A percentile compares a stretch with the other conserved stretches of the same genome.
Conservation (phyloP, 2,888 invertebrate species). For the Oasisia sp. region DNA sequence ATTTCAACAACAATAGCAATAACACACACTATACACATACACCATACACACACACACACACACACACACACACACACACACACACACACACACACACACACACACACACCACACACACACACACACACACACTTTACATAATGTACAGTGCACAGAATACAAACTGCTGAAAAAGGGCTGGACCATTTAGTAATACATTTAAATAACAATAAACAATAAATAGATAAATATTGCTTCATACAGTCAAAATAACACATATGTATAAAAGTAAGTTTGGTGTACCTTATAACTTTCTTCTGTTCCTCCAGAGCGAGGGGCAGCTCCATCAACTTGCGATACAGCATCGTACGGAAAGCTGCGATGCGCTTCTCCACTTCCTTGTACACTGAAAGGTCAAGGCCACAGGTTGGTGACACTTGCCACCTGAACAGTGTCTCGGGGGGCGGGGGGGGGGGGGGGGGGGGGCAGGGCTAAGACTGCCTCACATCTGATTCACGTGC, state of each 20-base stretch:
- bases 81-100: too few species aligned
- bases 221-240: too few species aligned
- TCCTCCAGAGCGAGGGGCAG: conserved; percentile 93
- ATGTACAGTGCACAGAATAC: too few species aligned
- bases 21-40: too few species aligned
- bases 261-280: conserved; percentile 28
- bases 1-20: background rate
- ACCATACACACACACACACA: too few species aligned
- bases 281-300: conserved; percentile 92
- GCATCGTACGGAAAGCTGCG: conserved; percentile 79
- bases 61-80: too few species aligned
- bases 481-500: background rate
- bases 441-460: background rate
- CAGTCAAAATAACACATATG: too few species aligned
- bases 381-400: conserved; percentile 72
- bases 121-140: too few species aligned
- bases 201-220: too few species aligned
- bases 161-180: too few species aligned
- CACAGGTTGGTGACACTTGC: background rate
- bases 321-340: conserved; percentile 85
- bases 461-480: background rate
- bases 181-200: too few species aligned
- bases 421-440: background rate
- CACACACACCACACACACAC: too few species aligned
- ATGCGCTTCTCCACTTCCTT: conserved; percentile 92